These are phyloP conservation scores for Shargacucullia verbasci DNA, from an alignment of 2,888 invertebrate species.

Conservation along the genomic window DNA sequence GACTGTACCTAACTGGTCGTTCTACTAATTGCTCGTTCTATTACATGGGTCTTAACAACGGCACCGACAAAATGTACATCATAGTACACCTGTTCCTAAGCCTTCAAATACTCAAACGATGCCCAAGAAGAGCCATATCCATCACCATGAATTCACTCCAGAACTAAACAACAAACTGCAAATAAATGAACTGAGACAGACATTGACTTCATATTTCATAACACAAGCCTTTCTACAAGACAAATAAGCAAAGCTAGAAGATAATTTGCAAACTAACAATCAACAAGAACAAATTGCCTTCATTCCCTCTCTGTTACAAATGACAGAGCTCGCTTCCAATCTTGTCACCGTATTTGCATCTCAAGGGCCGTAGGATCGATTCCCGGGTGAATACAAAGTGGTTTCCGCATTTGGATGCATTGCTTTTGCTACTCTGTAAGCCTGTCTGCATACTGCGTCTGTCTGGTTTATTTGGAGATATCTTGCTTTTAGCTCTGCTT, in stretches of 20 bases:
- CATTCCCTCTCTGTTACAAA: conserved; percentile 25
- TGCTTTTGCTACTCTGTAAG: conserved; percentile 44
- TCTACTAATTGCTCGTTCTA: too few species aligned
- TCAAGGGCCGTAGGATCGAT: conserved; percentile 62
- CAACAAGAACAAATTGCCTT: conserved; percentile 38
- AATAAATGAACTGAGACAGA: neutral
- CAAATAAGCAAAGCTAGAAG: conserved; percentile 13
- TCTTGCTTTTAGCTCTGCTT: conserved; percentile 24
- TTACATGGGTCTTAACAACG: too few species aligned
- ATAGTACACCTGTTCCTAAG: too few species aligned
- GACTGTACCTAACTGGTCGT: too few species aligned
- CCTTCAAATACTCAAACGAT: too few species aligned
- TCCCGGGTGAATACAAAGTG: conserved; percentile 59
- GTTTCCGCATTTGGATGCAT: conserved; percentile 57
- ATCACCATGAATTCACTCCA: too few species aligned
- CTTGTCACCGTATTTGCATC: conserved; percentile 64
- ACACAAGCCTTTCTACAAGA: neutral
- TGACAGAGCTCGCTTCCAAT: conserved; percentile 49
- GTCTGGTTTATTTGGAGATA: conserved; percentile 19
- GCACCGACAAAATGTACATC: too few species aligned
- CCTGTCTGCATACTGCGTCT: conserved; percentile 30
- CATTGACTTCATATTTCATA: conserved; percentile 3
- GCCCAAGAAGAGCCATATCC: too few species aligned
- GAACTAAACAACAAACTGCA: too few species aligned
- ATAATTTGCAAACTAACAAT: conserved; percentile 30